A percentile compares a stretch with the other conserved stretches of the same genome.
phyloP scores from a whole-genome alignment of 2,113 vertebrate genomes.

The Tyrannus savana region DNA sequence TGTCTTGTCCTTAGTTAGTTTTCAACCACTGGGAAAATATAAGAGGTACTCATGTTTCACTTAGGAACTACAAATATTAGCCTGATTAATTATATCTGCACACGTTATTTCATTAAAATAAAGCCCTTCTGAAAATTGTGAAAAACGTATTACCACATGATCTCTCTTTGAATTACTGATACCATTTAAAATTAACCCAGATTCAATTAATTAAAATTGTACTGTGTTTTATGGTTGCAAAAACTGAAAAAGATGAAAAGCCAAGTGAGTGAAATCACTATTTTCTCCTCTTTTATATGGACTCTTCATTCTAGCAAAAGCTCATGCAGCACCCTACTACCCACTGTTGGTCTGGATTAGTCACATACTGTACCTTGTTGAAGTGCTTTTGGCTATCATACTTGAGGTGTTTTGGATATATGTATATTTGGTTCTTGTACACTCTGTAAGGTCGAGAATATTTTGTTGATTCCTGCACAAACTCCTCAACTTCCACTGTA shows the following conservation, averaged over 20 bases:
- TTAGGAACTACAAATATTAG: slow-evolving; percentile 11
- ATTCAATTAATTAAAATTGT: background rate
- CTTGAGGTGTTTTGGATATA: slow-evolving; percentile 96
- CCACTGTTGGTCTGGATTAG: fast-evolving
- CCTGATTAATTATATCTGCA: background rate
- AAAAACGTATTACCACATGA: background rate
- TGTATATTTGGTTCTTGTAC: slow-evolving; percentile 97
- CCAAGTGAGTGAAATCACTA: background rate
- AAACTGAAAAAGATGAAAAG: background rate
- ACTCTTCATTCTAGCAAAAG: background rate
- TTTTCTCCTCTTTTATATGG: background rate
- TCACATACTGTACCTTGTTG: slow-evolving; percentile 83
- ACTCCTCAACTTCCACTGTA: slow-evolving; percentile 94
- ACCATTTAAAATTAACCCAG: background rate
- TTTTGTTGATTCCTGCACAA: slow-evolving; percentile 89
- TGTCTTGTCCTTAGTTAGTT: background rate
- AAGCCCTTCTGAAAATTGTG: background rate
- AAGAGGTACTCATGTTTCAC: background rate
- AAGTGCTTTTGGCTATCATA: slow-evolving; percentile 98
- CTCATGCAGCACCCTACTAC: background rate
- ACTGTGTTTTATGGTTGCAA: background rate
- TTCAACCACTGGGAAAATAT: background rate
- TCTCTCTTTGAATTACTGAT: background rate
- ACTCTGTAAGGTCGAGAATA: slow-evolving; percentile 90
- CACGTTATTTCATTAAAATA: background rate